Percentiles rank a stretch among this genome's conserved stretches.
phyloP scores from a whole-genome alignment of 2,888 invertebrate genomes.

The Cylloceria caligata region DNA sequence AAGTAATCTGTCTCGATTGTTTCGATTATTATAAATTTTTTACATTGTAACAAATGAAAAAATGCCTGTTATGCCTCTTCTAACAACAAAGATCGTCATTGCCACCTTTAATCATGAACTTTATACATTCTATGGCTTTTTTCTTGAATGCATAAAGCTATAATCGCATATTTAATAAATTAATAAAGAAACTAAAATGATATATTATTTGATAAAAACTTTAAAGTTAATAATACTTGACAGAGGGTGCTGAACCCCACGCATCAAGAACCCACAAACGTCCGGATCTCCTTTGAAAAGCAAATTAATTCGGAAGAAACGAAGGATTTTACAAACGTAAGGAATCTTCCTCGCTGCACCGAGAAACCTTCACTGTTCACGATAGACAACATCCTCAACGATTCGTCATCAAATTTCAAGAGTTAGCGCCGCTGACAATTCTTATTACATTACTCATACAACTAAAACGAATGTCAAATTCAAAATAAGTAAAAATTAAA shows the following conservation, averaged over 20 bases:
- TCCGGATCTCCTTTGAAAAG: conserved; percentile 31
- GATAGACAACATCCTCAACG: conserved; percentile 78
- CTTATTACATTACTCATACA: background rate
- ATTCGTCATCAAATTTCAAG: conserved; percentile 68
- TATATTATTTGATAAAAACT: background rate
- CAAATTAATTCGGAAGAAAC: conserved; percentile 8
- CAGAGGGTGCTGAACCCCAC: conserved; percentile 5
- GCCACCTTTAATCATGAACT: background rate
- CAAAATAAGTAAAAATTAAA: background rate
- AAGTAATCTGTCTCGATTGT: no score
- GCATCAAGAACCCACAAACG: conserved; percentile 13
- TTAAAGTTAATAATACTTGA: background rate
- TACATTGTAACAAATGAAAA: no score
- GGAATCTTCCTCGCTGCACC: conserved; percentile 37
- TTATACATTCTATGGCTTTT: background rate
- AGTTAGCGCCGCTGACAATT: conserved; percentile 56
- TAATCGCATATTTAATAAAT: background rate
- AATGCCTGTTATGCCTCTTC: no score
- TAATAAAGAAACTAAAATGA: background rate
- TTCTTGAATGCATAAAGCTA: background rate
- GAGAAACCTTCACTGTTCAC: conserved; percentile 77
- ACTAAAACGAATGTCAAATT: background rate
- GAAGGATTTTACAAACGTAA: conserved; percentile 22
- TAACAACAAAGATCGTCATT: background rate
- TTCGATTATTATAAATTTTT: no score